Evolutionary conservation across 2,888 invertebrate genomes (phyloP).

Genomic region (Clanis bilineata): DNA sequence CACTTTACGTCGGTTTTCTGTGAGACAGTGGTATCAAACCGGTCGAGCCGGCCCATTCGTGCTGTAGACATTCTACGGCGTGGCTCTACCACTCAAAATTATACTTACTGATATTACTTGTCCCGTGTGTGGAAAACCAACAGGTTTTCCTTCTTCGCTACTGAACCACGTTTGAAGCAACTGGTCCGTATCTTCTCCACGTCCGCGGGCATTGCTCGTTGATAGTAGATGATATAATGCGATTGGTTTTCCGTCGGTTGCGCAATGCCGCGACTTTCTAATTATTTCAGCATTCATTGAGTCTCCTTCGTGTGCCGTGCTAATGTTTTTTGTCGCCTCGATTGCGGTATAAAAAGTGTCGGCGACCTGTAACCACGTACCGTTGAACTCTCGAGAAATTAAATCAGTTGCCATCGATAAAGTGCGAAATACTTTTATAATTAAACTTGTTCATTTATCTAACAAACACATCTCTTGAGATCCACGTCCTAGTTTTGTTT

Average conservation of each 20-base stretch:
- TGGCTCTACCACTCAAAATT: too few species aligned
- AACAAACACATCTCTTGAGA: too few species aligned
- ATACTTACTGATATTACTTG: too few species aligned
- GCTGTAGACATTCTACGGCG: too few species aligned
- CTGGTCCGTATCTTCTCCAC: not conserved
- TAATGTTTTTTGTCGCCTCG: not conserved
- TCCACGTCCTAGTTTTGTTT: too few species aligned
- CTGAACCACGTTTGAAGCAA: not conserved
- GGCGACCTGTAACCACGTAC: not conserved
- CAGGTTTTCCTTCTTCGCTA: too few species aligned
- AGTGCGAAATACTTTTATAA: too few species aligned
- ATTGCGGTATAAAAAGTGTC: not conserved
- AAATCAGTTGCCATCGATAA: not conserved
- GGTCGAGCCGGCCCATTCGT: too few species aligned
- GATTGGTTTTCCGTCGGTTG: conserved; percentile 2
- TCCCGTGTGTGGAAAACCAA: too few species aligned
- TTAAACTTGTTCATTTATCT: too few species aligned
- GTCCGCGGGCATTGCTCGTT: not conserved
- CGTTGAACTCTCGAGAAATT: not conserved
- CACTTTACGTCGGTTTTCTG: too few species aligned
- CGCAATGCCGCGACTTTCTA: conserved; percentile 6
- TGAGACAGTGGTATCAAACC: too few species aligned
- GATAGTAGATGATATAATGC: conserved; percentile 5
- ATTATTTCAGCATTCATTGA: conserved; percentile 10
- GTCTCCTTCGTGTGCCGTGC: not conserved